phyloP scores from a whole-genome alignment of 2,113 vertebrate species.

The Semnopithecus entellus region DNA sequence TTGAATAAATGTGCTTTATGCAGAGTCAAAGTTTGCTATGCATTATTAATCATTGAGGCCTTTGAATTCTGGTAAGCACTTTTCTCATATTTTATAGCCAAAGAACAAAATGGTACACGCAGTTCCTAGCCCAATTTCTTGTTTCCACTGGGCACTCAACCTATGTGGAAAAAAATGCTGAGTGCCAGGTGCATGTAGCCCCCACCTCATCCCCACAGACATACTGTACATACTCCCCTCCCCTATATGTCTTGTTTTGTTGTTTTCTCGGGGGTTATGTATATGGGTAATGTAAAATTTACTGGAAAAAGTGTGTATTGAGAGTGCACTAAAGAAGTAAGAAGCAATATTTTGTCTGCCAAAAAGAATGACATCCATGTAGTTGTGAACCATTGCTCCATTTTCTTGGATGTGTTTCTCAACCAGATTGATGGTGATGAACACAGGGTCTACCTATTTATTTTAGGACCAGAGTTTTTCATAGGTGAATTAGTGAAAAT shows the following conservation, averaged over 20 bases:
- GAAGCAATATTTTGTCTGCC: neutral
- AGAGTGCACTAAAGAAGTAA: neutral
- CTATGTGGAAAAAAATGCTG: neutral
- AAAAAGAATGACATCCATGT: neutral
- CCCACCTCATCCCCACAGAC: neutral
- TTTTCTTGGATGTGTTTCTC: neutral
- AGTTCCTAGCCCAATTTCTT: neutral
- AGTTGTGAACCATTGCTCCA: neutral
- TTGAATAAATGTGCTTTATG: neutral
- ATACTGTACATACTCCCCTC: fast-evolving
- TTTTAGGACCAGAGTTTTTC: neutral
- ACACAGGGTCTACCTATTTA: neutral
- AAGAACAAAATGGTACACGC: neutral
- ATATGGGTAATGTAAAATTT: neutral
- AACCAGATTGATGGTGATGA: neutral
- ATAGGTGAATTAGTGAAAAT: neutral
- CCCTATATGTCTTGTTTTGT: neutral
- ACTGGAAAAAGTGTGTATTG: neutral
- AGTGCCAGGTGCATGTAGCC: neutral
- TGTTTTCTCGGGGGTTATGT: neutral
- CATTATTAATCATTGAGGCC: neutral
- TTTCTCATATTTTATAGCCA: neutral
- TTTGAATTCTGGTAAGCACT: neutral
- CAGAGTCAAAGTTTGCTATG: neutral
- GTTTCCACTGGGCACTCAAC: neutral